Evolutionary conservation across 2,888 invertebrate genomes (phyloP).

Genomic region (Eupeodes latifasciatus): DNA sequence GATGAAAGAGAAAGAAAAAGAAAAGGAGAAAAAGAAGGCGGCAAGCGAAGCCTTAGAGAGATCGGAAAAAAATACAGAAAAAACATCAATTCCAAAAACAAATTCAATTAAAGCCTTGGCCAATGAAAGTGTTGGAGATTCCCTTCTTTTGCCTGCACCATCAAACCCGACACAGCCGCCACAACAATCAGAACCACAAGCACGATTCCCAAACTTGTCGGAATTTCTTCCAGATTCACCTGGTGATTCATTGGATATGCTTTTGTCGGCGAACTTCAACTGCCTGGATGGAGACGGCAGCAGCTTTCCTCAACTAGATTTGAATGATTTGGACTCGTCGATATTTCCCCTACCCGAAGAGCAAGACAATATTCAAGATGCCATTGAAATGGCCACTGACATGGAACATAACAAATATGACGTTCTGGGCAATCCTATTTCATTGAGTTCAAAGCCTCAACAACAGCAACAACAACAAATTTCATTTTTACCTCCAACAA

Average conservation of each 20-base stretch:
- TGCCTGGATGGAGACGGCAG: slow-evolving; percentile 62
- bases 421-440: slow-evolving; percentile 40
- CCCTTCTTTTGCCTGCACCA: neutral
- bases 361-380: slow-evolving; percentile 78
- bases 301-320: slow-evolving; percentile 63
- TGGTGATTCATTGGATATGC: slow-evolving; percentile 73
- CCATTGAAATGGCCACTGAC: slow-evolving; percentile 77
- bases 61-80: neutral
- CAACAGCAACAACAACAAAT: neutral
- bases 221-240: slow-evolving; percentile 77
- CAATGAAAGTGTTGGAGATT: slow-evolving; percentile 2
- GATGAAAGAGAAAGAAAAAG: slow-evolving; percentile 48
- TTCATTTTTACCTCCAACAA: neutral
- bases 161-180: slow-evolving; percentile 12
- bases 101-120: neutral
- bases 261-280: slow-evolving; percentile 52
- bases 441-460: neutral
- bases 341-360: slow-evolving; percentile 70
- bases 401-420: slow-evolving; percentile 69
- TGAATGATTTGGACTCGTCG: slow-evolving; percentile 63
- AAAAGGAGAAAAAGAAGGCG: neutral
- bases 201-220: slow-evolving; percentile 72
- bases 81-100: slow-evolving; percentile 29
- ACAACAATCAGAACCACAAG: neutral
- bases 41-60: neutral